These are phyloP conservation scores for Azemiops feae DNA, from an alignment of 2,113 vertebrate species.

Conservation along the genomic window DNA sequence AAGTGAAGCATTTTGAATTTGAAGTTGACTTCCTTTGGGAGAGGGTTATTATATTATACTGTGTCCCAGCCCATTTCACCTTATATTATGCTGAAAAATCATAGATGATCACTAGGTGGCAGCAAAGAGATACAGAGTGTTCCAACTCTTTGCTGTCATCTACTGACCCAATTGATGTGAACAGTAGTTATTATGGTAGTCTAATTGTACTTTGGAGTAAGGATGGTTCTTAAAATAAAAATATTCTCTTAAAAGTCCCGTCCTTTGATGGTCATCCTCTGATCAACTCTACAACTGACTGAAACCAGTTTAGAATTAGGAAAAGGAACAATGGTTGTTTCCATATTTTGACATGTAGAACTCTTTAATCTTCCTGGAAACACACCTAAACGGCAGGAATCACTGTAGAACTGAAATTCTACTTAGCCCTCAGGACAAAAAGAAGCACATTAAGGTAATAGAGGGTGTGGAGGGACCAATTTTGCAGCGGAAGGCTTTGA, in stretches of 20 bases:
- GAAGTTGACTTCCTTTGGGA: neutral
- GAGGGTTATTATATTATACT: neutral
- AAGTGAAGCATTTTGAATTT: neutral
- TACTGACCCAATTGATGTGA: neutral
- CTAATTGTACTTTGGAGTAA: neutral
- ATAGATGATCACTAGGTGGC: neutral
- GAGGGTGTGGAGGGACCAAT: neutral
- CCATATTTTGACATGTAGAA: neutral
- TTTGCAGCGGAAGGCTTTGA: neutral
- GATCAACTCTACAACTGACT: neutral
- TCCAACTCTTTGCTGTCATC: neutral
- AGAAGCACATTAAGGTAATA: neutral
- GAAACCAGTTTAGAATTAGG: neutral
- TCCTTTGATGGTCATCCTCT: neutral
- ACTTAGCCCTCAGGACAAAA: neutral
- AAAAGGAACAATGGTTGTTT: neutral
- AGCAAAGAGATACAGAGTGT: neutral
- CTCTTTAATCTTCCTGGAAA: neutral
- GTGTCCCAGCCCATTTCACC: neutral
- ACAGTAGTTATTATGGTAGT: neutral
- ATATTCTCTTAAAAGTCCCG: neutral
- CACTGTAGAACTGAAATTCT: neutral
- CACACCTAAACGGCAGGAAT: neutral
- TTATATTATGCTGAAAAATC: neutral
- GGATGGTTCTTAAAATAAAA: neutral